phyloP scores from a whole-genome alignment of 2,113 vertebrate genomes.

The Albula goreensis region DNA sequence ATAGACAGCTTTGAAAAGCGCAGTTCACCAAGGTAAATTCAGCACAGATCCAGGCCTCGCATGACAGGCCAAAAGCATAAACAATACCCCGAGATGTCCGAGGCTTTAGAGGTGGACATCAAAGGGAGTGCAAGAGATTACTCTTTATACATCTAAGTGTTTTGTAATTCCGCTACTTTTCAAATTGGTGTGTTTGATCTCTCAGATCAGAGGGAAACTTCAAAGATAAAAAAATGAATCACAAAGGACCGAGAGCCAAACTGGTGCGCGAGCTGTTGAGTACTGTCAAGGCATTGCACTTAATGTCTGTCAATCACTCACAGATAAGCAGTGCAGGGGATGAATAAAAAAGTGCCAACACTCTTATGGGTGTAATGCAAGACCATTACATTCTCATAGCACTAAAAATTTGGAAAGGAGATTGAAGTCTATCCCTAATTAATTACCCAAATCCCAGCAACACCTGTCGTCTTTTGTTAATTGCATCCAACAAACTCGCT shows the following conservation, averaged over 20 bases:
- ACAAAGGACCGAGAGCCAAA: slow-evolving; percentile 6
- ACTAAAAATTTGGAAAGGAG: too few relatives aligned
- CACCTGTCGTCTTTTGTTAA: too few relatives aligned
- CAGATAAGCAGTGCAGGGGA: not conserved
- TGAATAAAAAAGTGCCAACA: not conserved
- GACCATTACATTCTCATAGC: not conserved
- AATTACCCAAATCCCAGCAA: too few relatives aligned
- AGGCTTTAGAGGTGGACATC: slow-evolving; percentile 8
- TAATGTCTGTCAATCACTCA: not conserved
- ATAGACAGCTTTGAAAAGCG: slow-evolving; percentile 10
- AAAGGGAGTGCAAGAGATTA: slow-evolving; percentile 12
- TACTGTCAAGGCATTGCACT: not conserved
- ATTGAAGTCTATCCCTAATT: too few relatives aligned
- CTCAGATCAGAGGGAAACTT: slow-evolving; percentile 30
- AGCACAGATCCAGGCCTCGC: slow-evolving; percentile 7
- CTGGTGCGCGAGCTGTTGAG: not conserved
- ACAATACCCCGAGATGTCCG: not conserved
- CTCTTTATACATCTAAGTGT: slow-evolving; percentile 12
- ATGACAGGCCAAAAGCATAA: slow-evolving; percentile 1
- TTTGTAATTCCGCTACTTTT: slow-evolving; percentile 25
- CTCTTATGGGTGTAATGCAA: not conserved
- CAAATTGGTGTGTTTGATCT: slow-evolving; percentile 32
- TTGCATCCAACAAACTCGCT: too few relatives aligned
- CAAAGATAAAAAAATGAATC: slow-evolving; percentile 21
- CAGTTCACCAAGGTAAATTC: not conserved